Evolutionary conservation across 2,113 vertebrate species (phyloP).

Genomic region (Cyanocitta stelleri): DNA sequence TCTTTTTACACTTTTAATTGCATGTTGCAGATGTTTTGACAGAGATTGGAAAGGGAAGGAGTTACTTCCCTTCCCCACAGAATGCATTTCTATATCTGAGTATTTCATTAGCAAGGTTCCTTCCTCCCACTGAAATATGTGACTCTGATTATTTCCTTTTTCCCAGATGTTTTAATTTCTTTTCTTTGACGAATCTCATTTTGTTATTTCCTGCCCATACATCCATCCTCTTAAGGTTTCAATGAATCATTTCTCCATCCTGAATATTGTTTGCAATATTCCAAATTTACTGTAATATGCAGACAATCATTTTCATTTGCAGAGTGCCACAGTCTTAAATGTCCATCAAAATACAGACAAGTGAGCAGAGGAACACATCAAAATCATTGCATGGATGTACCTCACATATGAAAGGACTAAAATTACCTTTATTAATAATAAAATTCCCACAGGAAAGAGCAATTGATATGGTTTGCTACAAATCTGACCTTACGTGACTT

Average conservation of each 20-base stretch:
- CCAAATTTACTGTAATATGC: not conserved
- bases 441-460: not conserved
- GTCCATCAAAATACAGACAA: not conserved
- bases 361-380: not conserved
- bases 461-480: not conserved
- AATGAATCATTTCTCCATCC: constrained; percentile 23
- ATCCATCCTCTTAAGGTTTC: not conserved
- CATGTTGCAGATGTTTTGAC: not conserved
- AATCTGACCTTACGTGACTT: not conserved
- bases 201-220: constrained; percentile 34
- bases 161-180: constrained; percentile 40
- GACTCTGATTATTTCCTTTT: constrained; percentile 32
- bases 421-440: not conserved
- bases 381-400: not conserved
- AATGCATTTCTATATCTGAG: not conserved
- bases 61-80: not conserved
- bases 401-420: not conserved
- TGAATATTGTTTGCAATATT: not conserved
- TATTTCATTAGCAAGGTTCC: constrained; percentile 45
- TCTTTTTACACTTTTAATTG: not conserved
- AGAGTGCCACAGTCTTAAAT: not conserved
- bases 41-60: not conserved
- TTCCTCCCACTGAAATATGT: constrained; percentile 30
- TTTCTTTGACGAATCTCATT: constrained; percentile 10
- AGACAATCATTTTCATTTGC: constrained; percentile 20